These are phyloP conservation scores for Hypotaenidia okinawae DNA, from an alignment of 2,797 vertebrate species.

Conservation along the genomic window DNA sequence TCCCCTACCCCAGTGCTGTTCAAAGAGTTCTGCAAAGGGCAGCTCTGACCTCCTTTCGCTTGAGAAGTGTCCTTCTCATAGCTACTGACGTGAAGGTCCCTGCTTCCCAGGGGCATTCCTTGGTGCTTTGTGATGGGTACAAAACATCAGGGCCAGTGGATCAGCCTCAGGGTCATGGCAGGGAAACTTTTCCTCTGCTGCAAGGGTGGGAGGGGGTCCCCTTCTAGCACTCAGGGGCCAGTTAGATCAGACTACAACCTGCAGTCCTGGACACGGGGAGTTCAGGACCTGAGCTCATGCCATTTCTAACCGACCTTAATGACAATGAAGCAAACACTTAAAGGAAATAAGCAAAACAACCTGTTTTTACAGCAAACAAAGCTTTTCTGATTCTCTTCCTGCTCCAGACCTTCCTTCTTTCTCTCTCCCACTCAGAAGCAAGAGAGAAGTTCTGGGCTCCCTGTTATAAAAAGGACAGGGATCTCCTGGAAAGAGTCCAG, in stretches of 20 bases:
- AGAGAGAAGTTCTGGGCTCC: not conserved
- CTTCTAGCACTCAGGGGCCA: not conserved
- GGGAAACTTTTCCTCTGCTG: not conserved
- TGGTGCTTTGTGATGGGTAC: not conserved
- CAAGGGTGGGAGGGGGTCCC: too few species aligned
- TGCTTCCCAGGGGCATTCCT: not conserved
- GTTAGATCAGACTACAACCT: not conserved
- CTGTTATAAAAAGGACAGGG: too few species aligned
- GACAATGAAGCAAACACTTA: not conserved
- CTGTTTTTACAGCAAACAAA: not conserved
- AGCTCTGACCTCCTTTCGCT: not conserved
- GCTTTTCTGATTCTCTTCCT: not conserved
- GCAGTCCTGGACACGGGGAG: too few species aligned
- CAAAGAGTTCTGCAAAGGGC: not conserved
- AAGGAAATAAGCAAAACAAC: not conserved
- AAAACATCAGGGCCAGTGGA: not conserved
- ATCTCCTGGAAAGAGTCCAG: too few species aligned
- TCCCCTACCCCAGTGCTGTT: not conserved
- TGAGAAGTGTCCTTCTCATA: not conserved
- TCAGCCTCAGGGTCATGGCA: rapidly evolving
- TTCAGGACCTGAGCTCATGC: not conserved
- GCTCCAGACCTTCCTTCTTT: not conserved
- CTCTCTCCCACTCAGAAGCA: not conserved
- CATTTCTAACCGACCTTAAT: not conserved
- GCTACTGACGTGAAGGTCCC: not conserved